Percentiles rank a stretch among this genome's conserved stretches.
These are phyloP conservation scores for Drosophila melanosoma DNA, from an alignment of 2,888 invertebrate genomes.

Conservation along the genomic window DNA sequence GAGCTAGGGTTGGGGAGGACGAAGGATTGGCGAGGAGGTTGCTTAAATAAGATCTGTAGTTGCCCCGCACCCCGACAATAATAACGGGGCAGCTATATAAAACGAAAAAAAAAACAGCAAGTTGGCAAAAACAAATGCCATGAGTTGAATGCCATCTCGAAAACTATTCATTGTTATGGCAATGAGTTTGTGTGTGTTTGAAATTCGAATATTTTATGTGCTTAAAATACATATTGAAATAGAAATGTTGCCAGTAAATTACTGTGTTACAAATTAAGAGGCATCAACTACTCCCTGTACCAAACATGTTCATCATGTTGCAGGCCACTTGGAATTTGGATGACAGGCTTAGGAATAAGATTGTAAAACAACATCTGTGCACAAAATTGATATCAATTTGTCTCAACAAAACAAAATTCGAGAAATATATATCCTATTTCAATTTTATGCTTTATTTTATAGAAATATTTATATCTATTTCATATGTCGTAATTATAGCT, in stretches of 20 bases:
- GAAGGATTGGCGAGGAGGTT: not conserved
- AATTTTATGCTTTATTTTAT: too few relatives aligned
- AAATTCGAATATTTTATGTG: not conserved
- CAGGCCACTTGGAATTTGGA: not conserved
- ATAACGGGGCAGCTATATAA: not conserved
- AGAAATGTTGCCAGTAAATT: not conserved
- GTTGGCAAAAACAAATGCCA: conserved; percentile 4
- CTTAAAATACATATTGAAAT: not conserved
- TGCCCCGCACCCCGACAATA: not conserved
- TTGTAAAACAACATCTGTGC: not conserved
- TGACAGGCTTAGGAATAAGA: not conserved
- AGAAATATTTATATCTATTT: not conserved
- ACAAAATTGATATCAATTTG: not conserved
- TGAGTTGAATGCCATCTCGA: conserved; percentile 2
- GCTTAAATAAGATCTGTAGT: not conserved
- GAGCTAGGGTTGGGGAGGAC: not conserved
- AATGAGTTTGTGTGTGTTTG: not conserved
- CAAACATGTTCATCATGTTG: not conserved
- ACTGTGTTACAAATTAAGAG: too few relatives aligned
- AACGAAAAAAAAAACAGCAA: not conserved
- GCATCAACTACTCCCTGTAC: too few relatives aligned
- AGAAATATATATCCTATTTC: not conserved
- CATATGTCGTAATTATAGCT: too few relatives aligned
- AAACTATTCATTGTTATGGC: not conserved
- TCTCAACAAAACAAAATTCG: not conserved